A percentile compares a stretch with the other conserved stretches of the same genome.
Evolutionary conservation across 2,113 vertebrate genomes (phyloP).

Genomic region (Abramis brama): DNA sequence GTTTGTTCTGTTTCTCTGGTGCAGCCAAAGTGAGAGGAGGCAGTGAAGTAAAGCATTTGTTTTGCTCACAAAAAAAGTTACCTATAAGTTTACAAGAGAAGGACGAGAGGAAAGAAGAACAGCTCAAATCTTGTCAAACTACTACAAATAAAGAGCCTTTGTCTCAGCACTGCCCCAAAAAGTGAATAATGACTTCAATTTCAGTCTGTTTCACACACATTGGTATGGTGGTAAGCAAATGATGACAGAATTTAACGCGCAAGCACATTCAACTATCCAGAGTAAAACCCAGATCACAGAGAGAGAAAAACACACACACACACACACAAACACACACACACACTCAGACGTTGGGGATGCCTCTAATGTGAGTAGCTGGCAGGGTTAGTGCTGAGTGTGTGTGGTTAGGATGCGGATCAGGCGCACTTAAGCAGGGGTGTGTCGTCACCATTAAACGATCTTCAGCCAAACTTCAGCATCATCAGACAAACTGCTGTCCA

Average conservation of each 20-base stretch:
- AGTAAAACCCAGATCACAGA: conserved; percentile 30
- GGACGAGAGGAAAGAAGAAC: background rate
- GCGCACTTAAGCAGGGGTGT: conserved; percentile 80
- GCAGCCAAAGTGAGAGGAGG: background rate
- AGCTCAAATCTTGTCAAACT: background rate
- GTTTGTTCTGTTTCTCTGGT: background rate
- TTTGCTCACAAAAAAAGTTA: background rate
- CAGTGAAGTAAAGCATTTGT: background rate
- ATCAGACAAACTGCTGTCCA: conserved; percentile 56
- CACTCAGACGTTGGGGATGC: conserved; percentile 33
- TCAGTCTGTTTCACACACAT: background rate
- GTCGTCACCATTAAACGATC: conserved; percentile 73
- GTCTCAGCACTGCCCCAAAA: background rate
- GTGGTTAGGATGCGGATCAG: conserved; percentile 78
- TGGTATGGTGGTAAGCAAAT: background rate
- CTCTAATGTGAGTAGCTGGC: conserved; percentile 68
- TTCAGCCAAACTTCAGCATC: conserved; percentile 54
- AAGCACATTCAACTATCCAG: background rate
- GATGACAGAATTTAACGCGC: background rate
- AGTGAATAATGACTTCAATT: background rate
- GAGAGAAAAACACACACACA: background rate
- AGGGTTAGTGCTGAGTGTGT: conserved; percentile 81
- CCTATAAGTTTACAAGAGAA: background rate
- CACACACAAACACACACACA: conserved; percentile 35
- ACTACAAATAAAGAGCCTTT: background rate